Percentiles rank a stretch among this genome's conserved stretches.
Evolutionary conservation across 2,888 invertebrate species (phyloP).

Genomic region (Tetranychus truncatus): DNA sequence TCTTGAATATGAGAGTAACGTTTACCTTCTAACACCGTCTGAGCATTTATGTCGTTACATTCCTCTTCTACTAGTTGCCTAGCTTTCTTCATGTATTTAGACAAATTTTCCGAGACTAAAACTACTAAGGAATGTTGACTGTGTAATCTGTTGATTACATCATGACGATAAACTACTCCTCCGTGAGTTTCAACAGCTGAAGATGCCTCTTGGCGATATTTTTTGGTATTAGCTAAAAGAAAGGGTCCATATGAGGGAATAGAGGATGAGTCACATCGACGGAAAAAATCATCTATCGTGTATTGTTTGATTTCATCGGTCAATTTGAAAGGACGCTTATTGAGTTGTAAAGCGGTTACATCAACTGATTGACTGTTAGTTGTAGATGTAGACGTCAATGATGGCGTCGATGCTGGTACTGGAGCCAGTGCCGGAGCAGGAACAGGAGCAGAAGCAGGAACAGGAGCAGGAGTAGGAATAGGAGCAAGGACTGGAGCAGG

Average conservation of each 20-base stretch:
- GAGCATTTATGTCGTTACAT: slow-evolving; percentile 43
- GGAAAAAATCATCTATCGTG: neutral
- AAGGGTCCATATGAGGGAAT: slow-evolving; percentile 24
- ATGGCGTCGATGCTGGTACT: neutral
- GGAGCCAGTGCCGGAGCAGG: neutral
- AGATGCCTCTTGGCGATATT: neutral
- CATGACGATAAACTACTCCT: slow-evolving; percentile 38
- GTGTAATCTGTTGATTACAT: slow-evolving; percentile 74
- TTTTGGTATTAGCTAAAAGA: neutral
- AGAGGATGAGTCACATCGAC: slow-evolving; percentile 18
- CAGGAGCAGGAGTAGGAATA: neutral
- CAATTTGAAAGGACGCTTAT: neutral
- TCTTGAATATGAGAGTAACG: slow-evolving; percentile 78
- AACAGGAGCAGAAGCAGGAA: neutral
- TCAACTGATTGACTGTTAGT: neutral
- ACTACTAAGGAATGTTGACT: slow-evolving; percentile 79
- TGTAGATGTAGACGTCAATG: neutral
- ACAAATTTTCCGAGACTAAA: slow-evolving; percentile 76
- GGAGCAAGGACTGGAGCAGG: neutral
- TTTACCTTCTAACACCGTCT: slow-evolving; percentile 44
- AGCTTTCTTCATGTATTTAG: slow-evolving; percentile 64
- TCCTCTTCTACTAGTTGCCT: slow-evolving; percentile 43
- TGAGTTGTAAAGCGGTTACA: neutral
- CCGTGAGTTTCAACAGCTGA: slow-evolving; percentile 4
- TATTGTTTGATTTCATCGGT: neutral